Conservation (phyloP, 2,113 vertebrate species). For the Eupsittula cactorum region DNA sequence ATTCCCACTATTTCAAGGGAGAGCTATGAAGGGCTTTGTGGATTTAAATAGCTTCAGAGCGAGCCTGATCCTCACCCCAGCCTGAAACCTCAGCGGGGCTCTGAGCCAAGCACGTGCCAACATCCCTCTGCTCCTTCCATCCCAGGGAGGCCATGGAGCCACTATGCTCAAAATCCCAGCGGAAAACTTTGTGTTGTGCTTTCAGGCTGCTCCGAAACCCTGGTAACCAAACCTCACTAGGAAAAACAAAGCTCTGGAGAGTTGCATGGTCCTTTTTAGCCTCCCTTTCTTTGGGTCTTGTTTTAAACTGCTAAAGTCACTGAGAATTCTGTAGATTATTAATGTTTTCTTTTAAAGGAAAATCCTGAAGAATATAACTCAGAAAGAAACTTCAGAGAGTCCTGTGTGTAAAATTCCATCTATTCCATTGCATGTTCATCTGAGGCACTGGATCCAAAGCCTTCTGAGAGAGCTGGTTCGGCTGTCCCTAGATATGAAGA, state of each 20-base stretch:
- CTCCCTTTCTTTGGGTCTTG: background rate
- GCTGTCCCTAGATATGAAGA: background rate
- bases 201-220: background rate
- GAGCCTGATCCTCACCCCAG: rapidly evolving
- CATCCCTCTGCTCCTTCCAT: background rate
- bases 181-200: background rate
- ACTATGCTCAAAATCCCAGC: rapidly evolving
- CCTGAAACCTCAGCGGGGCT: background rate
- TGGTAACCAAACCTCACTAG: background rate
- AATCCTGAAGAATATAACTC: background rate
- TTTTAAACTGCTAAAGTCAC: background rate
- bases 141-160: rapidly evolving
- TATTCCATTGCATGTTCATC: background rate
- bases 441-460: background rate
- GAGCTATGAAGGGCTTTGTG: background rate
- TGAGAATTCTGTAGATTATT: background rate
- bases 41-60: background rate
- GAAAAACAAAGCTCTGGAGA: background rate
- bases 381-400: background rate
- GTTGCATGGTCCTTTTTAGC: background rate
- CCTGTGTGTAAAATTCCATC: background rate
- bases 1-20: background rate
- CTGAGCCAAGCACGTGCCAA: background rate
- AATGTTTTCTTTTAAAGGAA: background rate
- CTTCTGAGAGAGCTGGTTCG: background rate